phyloP scores from a whole-genome alignment of 1,140 invertebrate species.

The Sminthurinus signatus region DNA sequence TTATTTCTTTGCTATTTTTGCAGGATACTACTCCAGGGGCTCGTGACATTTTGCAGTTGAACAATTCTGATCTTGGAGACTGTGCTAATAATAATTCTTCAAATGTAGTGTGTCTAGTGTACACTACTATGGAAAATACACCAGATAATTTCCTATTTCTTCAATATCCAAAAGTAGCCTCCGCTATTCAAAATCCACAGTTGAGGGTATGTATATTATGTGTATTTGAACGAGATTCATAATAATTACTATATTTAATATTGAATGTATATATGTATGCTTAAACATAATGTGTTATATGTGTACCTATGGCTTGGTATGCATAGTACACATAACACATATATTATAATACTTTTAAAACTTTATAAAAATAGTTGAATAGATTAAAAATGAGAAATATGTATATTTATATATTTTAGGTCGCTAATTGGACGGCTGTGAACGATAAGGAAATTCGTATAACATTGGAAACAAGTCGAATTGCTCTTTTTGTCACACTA shows the following conservation, averaged over 20 bases:
- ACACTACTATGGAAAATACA: constrained; percentile 17
- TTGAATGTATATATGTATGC: too few relatives aligned
- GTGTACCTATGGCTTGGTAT: too few relatives aligned
- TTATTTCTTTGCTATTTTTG: too few relatives aligned
- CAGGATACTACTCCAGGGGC: too few relatives aligned
- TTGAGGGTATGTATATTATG: not conserved
- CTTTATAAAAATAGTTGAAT: too few relatives aligned
- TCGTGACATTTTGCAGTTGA: not conserved
- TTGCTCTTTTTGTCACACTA: constrained; percentile 60
- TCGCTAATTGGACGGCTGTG: not conserved
- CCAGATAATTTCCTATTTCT: constrained; percentile 39
- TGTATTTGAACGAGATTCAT: too few relatives aligned
- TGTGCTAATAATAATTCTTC: not conserved
- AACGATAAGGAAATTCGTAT: not conserved
- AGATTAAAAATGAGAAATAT: too few relatives aligned
- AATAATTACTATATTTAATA: too few relatives aligned
- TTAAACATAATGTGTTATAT: too few relatives aligned
- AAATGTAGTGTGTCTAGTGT: constrained; percentile 16
- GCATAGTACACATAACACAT: too few relatives aligned
- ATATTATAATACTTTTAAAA: too few relatives aligned
- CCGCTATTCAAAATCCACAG: constrained; percentile 4
- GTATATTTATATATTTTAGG: not conserved
- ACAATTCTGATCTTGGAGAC: not conserved
- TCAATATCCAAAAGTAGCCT: constrained; percentile 29
- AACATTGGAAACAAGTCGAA: constrained; percentile 46